Evolutionary conservation across 2,888 invertebrate species (phyloP), one percentile per base, ranked within the genome.

Genomic region (Parnassius apollo): DNA sequence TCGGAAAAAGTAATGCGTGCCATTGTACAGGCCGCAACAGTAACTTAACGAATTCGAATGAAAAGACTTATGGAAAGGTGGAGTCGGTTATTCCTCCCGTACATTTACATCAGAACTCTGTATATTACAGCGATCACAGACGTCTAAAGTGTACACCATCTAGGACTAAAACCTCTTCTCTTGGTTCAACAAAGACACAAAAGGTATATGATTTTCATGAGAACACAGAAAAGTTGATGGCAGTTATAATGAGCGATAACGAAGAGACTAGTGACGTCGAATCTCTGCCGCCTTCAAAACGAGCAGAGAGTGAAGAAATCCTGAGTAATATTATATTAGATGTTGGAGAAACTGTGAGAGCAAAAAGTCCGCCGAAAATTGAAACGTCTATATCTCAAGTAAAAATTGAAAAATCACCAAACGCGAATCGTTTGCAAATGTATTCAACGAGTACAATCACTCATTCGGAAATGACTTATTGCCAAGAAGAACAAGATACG

Each of bases 121-220:
- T 75, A 9, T 77, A 72, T 66, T 78, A 71, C 62, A 77, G 68
- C 45, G 76, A 80, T 2, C 73, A 69, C 48, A 76, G 66, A 57
- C 72, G 66, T 9, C n/a, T 46, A 0, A 75, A 69, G 52, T 69
- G 64, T 12, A 54, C 69, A 0, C 61, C 65, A 18, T 68, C 76
- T 0, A 80, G 72, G 69, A 70, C 74, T 2, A 83, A 77, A 71
- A 69, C 77, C 9, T 71, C 79, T 10, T 84, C 85, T 2, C 59
- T 76, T 2, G 77, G 76, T 1, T 81, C 85, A 2, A 56, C 79
- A 25, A 75, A 66, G 57, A 83, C 82, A 0, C 84, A 85, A 67
- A 82, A 75, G 68, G 86, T 90, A 22, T 89, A 81, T 71, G 89
- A 91, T 70, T 67, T 89, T 54, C 86, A 90, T 63, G 88, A 88